phyloP scores from a whole-genome alignment of 2,797 vertebrate genomes.

The Echeneis naucrates region DNA sequence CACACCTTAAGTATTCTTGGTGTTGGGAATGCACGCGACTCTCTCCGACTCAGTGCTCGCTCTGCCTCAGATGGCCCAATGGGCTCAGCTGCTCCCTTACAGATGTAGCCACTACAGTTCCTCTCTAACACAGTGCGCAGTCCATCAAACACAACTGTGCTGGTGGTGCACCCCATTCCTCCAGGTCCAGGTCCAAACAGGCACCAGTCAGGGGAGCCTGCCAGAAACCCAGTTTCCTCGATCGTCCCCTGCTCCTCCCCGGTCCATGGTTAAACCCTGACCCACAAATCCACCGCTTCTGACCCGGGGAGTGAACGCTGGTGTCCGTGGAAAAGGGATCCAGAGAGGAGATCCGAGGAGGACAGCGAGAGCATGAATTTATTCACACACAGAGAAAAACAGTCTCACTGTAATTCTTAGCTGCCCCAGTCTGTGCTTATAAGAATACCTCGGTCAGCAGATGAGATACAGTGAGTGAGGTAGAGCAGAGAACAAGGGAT shows the following conservation, averaged over 20 bases:
- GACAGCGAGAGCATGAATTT: conserved; percentile 32
- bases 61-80: conserved; percentile 87
- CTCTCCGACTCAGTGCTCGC: conserved; percentile 87
- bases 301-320: conserved; percentile 27
- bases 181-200: conserved; percentile 83
- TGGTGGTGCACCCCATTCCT: conserved; percentile 97
- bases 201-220: conserved; percentile 74
- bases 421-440: conserved; percentile 53
- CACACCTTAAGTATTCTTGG: conserved; percentile 85
- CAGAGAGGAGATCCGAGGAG: conserved; percentile 35
- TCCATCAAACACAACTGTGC: conserved; percentile 92
- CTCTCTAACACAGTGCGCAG: conserved; percentile 93
- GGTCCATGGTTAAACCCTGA: conserved; percentile 67
- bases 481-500: conserved; percentile 62
- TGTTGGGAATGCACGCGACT: conserved; percentile 86
- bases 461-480: conserved; percentile 65
- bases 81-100: conserved; percentile 90
- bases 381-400: conserved; percentile 27
- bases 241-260: conserved; percentile 43
- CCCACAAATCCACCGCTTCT: conserved; percentile 53
- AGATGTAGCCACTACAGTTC: conserved; percentile 94
- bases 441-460: conserved; percentile 78
- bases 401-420: conserved; percentile 47
- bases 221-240: conserved; percentile 70
- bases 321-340: conserved; percentile 35